phyloP scores from a whole-genome alignment of 92 coral and sea anemone species.

The Muricea muricata region DNA sequence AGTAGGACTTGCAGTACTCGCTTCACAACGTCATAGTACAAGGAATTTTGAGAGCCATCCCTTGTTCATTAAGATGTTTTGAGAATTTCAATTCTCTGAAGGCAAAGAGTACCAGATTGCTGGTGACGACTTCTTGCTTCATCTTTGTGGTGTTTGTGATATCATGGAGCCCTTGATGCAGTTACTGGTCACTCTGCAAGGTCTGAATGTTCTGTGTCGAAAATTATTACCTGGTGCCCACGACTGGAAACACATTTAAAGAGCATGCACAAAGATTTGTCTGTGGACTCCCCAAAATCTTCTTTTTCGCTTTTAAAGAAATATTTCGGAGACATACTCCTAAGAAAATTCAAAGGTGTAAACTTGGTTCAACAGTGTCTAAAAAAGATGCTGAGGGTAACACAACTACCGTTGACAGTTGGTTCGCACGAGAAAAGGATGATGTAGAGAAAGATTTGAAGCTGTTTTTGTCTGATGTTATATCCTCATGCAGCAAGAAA shows the following conservation, averaged over 20 bases:
- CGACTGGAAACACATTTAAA: not conserved
- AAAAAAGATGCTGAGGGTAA: too few relatives aligned
- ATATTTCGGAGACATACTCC: not conserved
- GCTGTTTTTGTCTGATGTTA: not conserved
- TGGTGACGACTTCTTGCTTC: not conserved
- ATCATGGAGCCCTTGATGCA: not conserved
- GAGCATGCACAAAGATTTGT: too few relatives aligned
- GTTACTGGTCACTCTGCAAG: not conserved
- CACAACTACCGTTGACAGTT: too few relatives aligned
- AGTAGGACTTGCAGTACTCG: constrained; percentile 22
- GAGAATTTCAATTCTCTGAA: not conserved
- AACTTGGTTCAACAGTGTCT: not conserved
- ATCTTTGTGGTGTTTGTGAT: not conserved
- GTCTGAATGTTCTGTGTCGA: not conserved
- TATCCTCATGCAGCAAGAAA: not conserved
- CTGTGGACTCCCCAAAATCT: not conserved
- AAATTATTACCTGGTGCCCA: not conserved
- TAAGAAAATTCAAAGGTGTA: not conserved
- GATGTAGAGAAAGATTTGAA: constrained; percentile 12
- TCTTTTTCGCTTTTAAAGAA: not conserved
- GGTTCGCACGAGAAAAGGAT: not conserved
- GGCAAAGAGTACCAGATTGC: constrained; percentile 4
- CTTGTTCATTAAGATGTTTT: not conserved
- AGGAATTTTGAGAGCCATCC: constrained; percentile 6
- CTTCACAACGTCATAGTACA: constrained; percentile 16